These are phyloP conservation scores for Tortricodes alternella DNA, from an alignment of 2,888 invertebrate genomes.

Conservation along the genomic window DNA sequence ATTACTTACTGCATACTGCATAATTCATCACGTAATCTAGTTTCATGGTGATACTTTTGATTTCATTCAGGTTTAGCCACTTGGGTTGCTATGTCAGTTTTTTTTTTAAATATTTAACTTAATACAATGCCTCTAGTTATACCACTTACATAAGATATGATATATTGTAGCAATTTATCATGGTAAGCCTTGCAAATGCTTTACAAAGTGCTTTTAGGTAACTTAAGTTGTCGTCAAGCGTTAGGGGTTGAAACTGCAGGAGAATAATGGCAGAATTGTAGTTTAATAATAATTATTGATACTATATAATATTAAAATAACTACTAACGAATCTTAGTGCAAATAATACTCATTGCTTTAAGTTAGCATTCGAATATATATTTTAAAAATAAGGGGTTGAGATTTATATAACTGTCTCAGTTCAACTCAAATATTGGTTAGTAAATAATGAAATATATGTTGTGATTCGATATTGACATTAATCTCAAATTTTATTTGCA, in stretches of 20 bases:
- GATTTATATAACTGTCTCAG: not conserved
- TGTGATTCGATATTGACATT: conserved; percentile 7
- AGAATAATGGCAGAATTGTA: conserved; percentile 78
- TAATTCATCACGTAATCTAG: too few species aligned
- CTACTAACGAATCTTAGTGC: conserved; percentile 23
- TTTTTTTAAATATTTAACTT: not conserved
- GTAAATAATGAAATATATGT: conserved; percentile 2
- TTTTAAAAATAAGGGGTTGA: conserved; percentile 4
- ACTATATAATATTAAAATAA: conserved; percentile 19
- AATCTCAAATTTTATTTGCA: conserved; percentile 26
- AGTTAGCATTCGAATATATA: conserved; percentile 5
- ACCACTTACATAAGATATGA: not conserved
- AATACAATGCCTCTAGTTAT: not conserved
- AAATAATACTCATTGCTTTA: conserved; percentile 28
- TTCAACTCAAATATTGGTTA: conserved; percentile 7
- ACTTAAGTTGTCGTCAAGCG: conserved; percentile 39
- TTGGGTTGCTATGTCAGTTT: too few species aligned
- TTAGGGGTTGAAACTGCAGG: conserved; percentile 66
- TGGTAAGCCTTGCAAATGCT: conserved; percentile 23
- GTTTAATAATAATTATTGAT: conserved; percentile 13
- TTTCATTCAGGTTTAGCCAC: too few species aligned
- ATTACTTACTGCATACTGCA: too few species aligned
- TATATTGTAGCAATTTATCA: not conserved
- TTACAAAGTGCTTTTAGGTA: conserved; percentile 30
- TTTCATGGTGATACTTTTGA: too few species aligned